A percentile compares a stretch with the other conserved stretches of the same genome.
Evolutionary conservation across 2,888 invertebrate genomes (phyloP).

Genomic region (Luperina testacea): DNA sequence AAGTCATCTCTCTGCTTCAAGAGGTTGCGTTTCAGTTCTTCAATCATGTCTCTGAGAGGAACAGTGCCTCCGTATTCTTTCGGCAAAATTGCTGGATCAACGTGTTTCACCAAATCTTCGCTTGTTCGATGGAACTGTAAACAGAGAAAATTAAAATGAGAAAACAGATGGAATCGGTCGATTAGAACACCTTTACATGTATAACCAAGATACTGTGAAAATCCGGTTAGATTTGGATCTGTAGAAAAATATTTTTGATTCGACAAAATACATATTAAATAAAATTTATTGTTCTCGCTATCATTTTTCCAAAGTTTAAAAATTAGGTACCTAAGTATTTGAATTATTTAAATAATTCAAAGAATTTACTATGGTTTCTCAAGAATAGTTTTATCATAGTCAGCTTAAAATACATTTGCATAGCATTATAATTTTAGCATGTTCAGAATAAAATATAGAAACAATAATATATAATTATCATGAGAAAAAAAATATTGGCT

Average conservation of each 20-base stretch:
- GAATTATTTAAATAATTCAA: neutral
- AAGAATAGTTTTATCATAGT: conserved; percentile 14
- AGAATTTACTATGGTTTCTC: neutral
- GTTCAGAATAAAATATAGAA: neutral
- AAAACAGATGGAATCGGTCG: neutral
- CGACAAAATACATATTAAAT: neutral
- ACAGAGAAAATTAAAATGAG: conserved; percentile 32
- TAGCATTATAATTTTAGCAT: neutral
- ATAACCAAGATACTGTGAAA: neutral
- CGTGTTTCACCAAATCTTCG: conserved; percentile 92
- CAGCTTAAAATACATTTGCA: conserved; percentile 24
- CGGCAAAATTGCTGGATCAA: conserved; percentile 94
- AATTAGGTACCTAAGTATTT: no score
- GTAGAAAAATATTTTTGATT: neutral
- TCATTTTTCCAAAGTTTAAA: neutral
- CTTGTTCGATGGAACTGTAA: conserved; percentile 93
- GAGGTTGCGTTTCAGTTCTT: conserved; percentile 92
- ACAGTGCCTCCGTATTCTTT: conserved; percentile 97
- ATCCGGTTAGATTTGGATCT: neutral
- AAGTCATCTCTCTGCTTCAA: conserved; percentile 91
- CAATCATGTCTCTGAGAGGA: conserved; percentile 95
- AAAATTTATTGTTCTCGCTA: neutral
- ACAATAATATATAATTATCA: neutral
- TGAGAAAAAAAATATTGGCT: neutral
- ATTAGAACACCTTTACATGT: neutral